Base-by-base conservation (phyloP, 2,888 invertebrate genomes). In the Brachypalpus laphriformis region DNA sequence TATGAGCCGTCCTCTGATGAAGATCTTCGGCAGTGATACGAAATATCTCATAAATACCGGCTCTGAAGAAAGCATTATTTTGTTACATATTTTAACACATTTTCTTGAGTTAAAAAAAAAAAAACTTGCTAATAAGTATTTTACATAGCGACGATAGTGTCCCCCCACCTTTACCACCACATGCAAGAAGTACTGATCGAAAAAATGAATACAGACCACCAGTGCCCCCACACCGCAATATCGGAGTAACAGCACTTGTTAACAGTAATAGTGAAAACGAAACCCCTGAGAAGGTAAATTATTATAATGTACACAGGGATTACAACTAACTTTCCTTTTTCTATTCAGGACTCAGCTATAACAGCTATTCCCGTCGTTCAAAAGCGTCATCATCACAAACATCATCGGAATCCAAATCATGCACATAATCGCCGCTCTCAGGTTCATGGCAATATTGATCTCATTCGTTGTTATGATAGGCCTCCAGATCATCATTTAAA, bases 201-300 rank as follows among this genome's bases (percentile, higher is more conserved):
- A 89, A 92, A 40, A 94, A 94, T 88, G 96, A 96, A 87, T 97
- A 97, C 92, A 94, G 96, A 88, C 97, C 97, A 3, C 97, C 97
- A n/a, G 96, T 97, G 72, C 97, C 97, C 20, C 97, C 97, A 31
- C 97, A 97, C 90, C 93, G 97, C 88, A 96, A 95, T 92, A 94
- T 96, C 40, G 94, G 94, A 20, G 93, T 94, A 66, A 93, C 93
- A 88, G 92, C 93, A 40, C 94, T 94, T 89, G 93, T 93, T 89
- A 91, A 75, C 54, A 86, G 74, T 47, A 82, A 81, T 28, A 87
- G 77, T 56, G 80, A 75, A 37, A 81, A 82, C 51, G 81, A 83
- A 56, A 77, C 70, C 31, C 54, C 70, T 8, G 87, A 87, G 18
- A 88, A 88, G 85, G 88, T 88, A 87, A 65, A 11, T 61, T 9